Evolutionary conservation across 2,888 invertebrate species (phyloP).

Genomic region (Drosophila anomelani): DNA sequence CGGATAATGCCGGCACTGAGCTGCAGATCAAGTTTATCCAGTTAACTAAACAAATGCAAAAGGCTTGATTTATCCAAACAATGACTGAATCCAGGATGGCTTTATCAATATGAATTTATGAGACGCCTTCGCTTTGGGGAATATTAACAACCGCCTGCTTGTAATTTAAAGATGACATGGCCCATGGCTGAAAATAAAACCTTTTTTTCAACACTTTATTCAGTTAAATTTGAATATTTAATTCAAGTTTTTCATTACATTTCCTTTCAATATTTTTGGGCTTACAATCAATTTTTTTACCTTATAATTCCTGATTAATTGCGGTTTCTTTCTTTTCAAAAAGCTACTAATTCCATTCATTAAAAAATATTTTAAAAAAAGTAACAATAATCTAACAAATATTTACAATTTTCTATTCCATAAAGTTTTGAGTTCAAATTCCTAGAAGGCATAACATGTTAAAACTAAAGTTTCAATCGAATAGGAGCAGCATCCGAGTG

Average conservation of each 20-base stretch:
- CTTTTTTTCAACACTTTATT: not conserved
- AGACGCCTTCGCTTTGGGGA: not conserved
- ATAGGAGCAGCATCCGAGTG: not conserved
- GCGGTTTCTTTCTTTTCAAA: not conserved
- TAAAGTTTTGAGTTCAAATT: not conserved
- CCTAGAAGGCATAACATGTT: not conserved
- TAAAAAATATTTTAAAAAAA: too few relatives aligned
- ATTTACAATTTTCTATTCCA: not conserved
- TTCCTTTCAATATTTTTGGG: too few relatives aligned
- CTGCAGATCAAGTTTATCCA: constrained; percentile 2
- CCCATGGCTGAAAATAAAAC: not conserved
- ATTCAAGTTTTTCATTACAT: too few relatives aligned
- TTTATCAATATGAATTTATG: not conserved
- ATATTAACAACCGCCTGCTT: not conserved
- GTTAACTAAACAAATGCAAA: constrained; percentile 14
- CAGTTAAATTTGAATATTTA: not conserved
- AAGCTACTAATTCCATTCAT: not conserved
- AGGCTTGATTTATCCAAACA: not conserved
- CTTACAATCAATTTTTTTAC: too few relatives aligned
- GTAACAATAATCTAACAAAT: too few relatives aligned
- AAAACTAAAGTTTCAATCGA: constrained; percentile 1
- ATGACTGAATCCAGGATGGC: not conserved
- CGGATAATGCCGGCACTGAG: not conserved
- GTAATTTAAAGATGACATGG: not conserved
- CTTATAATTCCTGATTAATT: too few relatives aligned